phyloP scores from a whole-genome alignment of 1,140 invertebrate species.

The Drosophila sturtevanti region DNA sequence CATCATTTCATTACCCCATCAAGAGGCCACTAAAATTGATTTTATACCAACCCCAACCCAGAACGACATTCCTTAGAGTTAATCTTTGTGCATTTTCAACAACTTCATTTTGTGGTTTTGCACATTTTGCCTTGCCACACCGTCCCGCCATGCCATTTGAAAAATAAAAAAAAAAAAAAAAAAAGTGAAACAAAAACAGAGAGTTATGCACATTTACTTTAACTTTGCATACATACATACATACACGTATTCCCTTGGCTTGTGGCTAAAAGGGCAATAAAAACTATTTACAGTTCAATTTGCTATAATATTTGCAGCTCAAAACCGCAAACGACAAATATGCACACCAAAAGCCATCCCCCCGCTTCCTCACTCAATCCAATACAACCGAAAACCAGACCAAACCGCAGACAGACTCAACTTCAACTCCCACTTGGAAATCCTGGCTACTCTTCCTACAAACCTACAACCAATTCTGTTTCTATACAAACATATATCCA shows the following conservation, averaged over 20 bases:
- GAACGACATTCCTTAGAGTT: slow-evolving; percentile 46
- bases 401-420: slow-evolving; percentile 4
- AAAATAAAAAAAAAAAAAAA: too few species aligned
- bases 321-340: slow-evolving; percentile 74
- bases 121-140: slow-evolving; percentile 11
- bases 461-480: background rate
- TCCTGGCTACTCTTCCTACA: background rate
- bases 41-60: background rate
- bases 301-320: slow-evolving; percentile 78
- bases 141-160: slow-evolving; percentile 17
- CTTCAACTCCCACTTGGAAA: background rate
- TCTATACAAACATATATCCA: background rate
- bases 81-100: slow-evolving; percentile 59
- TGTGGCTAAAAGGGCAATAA: slow-evolving; percentile 69
- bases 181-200: slow-evolving; percentile 42
- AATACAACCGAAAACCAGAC: background rate
- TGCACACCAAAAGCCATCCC: slow-evolving; percentile 28
- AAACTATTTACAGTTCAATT: slow-evolving; percentile 80
- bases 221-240: slow-evolving; percentile 22
- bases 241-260: slow-evolving; percentile 17
- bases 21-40: slow-evolving; percentile 2
- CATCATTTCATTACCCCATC: slow-evolving; percentile 1
- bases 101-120: slow-evolving; percentile 58
- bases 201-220: slow-evolving; percentile 43
- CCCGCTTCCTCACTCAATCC: background rate